Conservation (phyloP, 1,140 invertebrate species). For the Teleogryllus occipitalis region DNA sequence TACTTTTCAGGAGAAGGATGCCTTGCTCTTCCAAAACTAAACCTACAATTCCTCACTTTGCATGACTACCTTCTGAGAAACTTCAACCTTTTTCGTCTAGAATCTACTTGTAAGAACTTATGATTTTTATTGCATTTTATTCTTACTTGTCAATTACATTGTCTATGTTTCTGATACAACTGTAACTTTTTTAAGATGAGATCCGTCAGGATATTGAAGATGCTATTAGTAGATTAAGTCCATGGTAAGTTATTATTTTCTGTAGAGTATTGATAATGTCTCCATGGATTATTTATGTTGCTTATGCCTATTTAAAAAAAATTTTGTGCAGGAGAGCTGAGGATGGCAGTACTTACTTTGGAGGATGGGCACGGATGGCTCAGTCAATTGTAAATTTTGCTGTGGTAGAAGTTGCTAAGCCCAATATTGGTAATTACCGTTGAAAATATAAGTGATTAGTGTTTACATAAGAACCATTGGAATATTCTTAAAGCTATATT, state of each 20-base stretch:
- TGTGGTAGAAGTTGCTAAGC: slow-evolving; percentile 89
- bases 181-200: slow-evolving; percentile 61
- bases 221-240: slow-evolving; percentile 84
- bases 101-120: slow-evolving; percentile 85
- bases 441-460: not conserved
- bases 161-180: not conserved
- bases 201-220: slow-evolving; percentile 98
- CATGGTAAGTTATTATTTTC: slow-evolving; percentile 59
- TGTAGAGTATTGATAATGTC: not conserved
- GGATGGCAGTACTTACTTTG: slow-evolving; percentile 80
- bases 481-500: not conserved
- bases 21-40: slow-evolving; percentile 93
- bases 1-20: slow-evolving; percentile 94
- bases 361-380: slow-evolving; percentile 98
- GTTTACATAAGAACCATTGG: not conserved
- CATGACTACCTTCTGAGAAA: slow-evolving; percentile 97
- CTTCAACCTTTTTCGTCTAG: slow-evolving; percentile 94
- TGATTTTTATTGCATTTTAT: slow-evolving; percentile 12
- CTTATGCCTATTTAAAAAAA: slow-evolving; percentile 9
- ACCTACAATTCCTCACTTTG: slow-evolving; percentile 95
- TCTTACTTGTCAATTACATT: not conserved
- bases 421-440: slow-evolving; percentile 54
- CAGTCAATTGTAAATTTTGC: slow-evolving; percentile 87
- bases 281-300: not conserved
- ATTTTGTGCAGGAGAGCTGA: slow-evolving; percentile 61